Evolutionary conservation across 2,888 invertebrate genomes (phyloP).

Genomic region (Drosophila ezoana): DNA sequence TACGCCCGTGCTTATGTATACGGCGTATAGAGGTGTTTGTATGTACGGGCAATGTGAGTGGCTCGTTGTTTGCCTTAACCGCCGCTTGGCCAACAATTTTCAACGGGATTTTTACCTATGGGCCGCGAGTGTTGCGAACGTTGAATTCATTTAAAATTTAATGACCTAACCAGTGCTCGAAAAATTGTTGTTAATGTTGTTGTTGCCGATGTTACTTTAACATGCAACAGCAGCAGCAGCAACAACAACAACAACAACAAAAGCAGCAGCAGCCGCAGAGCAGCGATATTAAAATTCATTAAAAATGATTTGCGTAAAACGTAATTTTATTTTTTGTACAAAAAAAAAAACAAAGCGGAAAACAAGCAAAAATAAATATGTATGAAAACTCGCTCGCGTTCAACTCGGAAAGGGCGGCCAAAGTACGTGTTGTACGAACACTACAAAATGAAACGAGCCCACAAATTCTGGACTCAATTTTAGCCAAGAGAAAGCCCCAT

Average conservation of each 20-base stretch:
- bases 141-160: constrained; percentile 79
- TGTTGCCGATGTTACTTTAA: constrained; percentile 36
- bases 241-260: constrained; percentile 20
- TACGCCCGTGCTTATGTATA: constrained; percentile 16
- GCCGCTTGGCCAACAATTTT: constrained; percentile 50
- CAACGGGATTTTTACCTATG: constrained; percentile 50
- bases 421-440: constrained; percentile 38
- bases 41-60: constrained; percentile 12
- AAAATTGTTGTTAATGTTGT: constrained; percentile 35
- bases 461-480: constrained; percentile 4
- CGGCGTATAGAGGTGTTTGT: neutral
- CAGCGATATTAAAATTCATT: constrained; percentile 77
- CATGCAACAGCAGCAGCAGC: constrained; percentile 30
- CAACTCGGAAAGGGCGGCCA: constrained; percentile 7
- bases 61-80: constrained; percentile 47
- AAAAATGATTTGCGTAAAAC: constrained; percentile 81
- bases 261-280: constrained; percentile 24
- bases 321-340: constrained; percentile 75
- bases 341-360: constrained; percentile 27
- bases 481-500: no score
- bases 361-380: constrained; percentile 6
- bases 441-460: constrained; percentile 52
- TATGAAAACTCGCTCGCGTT: constrained; percentile 1
- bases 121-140: constrained; percentile 35
- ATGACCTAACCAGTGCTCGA: constrained; percentile 74